Conservation (phyloP, 2,797 vertebrate species). For the Galaxias olidus region DNA sequence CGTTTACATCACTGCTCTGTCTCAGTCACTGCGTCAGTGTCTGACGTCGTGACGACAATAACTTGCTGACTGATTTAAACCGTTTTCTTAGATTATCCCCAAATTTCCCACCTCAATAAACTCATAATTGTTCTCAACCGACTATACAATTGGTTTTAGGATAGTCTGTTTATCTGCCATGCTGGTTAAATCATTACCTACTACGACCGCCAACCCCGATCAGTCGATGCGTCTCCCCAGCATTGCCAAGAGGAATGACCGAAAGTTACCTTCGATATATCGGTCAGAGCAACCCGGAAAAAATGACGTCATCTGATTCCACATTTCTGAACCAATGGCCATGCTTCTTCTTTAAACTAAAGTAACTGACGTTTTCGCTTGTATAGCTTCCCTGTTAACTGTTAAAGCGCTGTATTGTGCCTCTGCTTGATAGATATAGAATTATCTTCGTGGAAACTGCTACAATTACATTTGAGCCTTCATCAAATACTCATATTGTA, state of each 20-base stretch:
- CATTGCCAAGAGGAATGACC: conserved; percentile 63
- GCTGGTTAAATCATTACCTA: conserved; percentile 57
- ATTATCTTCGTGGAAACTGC: too few species aligned
- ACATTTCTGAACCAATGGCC: conserved; percentile 76
- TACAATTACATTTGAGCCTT: too few species aligned
- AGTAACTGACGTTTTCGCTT: neutral
- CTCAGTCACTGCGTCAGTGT: neutral
- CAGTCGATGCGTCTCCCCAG: neutral
- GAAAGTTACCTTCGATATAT: conserved; percentile 74
- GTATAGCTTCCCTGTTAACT: neutral
- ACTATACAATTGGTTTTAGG: conserved; percentile 6
- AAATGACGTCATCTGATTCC: conserved; percentile 81
- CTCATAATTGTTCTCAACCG: neutral
- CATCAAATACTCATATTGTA: too few species aligned
- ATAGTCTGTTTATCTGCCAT: conserved; percentile 36
- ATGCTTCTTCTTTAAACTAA: neutral
- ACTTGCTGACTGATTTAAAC: neutral
- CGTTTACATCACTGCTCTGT: neutral
- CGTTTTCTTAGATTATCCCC: neutral
- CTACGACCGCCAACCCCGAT: neutral
- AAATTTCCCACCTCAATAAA: neutral
- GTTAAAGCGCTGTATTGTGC: too few species aligned
- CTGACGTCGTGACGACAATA: too few species aligned
- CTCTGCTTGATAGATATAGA: too few species aligned
- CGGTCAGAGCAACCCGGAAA: conserved; percentile 63